Percentiles rank a stretch among this genome's conserved stretches.
Evolutionary conservation across 2,888 invertebrate species (phyloP).

Genomic region (Leucoma salicis): DNA sequence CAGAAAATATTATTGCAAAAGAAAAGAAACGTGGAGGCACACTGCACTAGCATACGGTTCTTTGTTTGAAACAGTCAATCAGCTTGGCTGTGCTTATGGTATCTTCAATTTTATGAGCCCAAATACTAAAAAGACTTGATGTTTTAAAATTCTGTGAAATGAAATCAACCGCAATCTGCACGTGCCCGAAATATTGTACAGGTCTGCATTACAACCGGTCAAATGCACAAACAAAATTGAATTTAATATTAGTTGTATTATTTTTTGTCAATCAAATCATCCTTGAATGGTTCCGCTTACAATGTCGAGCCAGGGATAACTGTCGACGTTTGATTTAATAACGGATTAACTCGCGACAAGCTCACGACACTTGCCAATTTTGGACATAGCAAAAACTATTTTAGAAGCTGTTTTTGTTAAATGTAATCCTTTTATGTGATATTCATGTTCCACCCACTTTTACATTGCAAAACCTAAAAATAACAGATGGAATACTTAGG

Average conservation of each 20-base stretch:
- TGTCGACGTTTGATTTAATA: conserved; percentile 31
- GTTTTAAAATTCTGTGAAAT: no score
- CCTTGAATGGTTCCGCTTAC: conserved; percentile 38
- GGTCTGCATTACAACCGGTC: conserved; percentile 14
- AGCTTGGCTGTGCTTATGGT: no score
- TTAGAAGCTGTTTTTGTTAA: conserved; percentile 11
- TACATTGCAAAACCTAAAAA: not conserved
- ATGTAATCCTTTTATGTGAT: conserved; percentile 18
- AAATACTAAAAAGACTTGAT: no score
- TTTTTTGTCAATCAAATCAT: conserved; percentile 32
- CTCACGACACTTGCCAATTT: conserved; percentile 24
- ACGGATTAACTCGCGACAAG: conserved; percentile 18
- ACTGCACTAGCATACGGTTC: no score
- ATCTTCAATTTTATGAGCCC: no score
- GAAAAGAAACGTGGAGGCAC: no score
- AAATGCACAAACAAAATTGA: conserved; percentile 19
- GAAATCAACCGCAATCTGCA: not conserved
- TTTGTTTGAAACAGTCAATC: no score
- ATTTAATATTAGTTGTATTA: conserved; percentile 21
- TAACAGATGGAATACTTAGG: not conserved
- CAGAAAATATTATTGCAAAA: no score
- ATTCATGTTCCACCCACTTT: conserved; percentile 12
- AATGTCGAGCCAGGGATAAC: conserved; percentile 23
- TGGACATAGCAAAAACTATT: conserved; percentile 20
- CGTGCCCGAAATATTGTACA: not conserved